phyloP scores from a whole-genome alignment of 2,888 invertebrate species.

The Ormyrus labotus region DNA sequence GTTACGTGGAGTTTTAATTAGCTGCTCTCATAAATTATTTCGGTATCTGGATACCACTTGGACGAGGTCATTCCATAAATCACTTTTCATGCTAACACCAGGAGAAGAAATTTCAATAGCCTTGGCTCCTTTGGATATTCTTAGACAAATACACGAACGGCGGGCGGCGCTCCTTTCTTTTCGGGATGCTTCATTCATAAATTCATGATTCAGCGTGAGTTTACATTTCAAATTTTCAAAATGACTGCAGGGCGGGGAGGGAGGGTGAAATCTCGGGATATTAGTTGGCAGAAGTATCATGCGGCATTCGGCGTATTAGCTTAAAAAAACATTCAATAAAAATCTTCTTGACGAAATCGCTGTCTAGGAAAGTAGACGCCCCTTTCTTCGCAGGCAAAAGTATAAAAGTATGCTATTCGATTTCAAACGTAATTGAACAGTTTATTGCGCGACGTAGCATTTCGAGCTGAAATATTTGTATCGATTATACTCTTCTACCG shows the following conservation, averaged over 20 bases:
- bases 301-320: not conserved
- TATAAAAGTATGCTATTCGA: no score
- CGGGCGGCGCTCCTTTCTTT: not conserved
- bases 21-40: slow-evolving; percentile 37
- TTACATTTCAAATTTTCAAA: slow-evolving; percentile 43
- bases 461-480: no score
- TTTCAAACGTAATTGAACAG: no score
- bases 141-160: slow-evolving; percentile 20
- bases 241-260: slow-evolving; percentile 4
- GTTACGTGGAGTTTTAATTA: slow-evolving; percentile 34
- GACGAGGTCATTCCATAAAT: slow-evolving; percentile 43
- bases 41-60: not conserved
- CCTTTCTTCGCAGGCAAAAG: no score
- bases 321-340: slow-evolving; percentile 6
- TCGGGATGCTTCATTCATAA: slow-evolving; percentile 38
- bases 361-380: no score
- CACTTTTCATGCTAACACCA: slow-evolving; percentile 19
- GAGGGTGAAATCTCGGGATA: slow-evolving; percentile 11
- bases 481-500: no score
- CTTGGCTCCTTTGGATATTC: not conserved
- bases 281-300: slow-evolving; percentile 10
- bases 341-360: not conserved
- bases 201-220: slow-evolving; percentile 44
- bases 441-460: no score
- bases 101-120: slow-evolving; percentile 13